These are phyloP conservation scores for Brenthis ino DNA, from an alignment of 2,888 invertebrate species.

Conservation along the genomic window DNA sequence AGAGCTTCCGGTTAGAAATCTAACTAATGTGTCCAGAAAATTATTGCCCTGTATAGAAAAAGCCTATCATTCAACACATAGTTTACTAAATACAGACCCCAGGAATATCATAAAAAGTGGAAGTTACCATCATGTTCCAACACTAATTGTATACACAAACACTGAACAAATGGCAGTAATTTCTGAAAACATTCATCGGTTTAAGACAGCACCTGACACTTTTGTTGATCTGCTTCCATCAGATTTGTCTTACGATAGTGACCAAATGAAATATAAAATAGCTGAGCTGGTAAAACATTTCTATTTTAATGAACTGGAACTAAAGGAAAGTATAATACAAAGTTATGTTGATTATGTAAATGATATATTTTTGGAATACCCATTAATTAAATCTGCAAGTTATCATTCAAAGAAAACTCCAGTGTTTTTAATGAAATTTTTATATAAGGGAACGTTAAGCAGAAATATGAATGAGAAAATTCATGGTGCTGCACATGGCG, in stretches of 20 bases:
- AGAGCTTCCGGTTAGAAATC: constrained; percentile 42
- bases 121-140: constrained; percentile 56
- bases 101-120: constrained; percentile 51
- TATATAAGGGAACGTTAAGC: constrained; percentile 33
- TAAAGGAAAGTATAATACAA: constrained; percentile 40
- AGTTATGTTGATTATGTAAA: constrained; percentile 60
- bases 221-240: constrained; percentile 62
- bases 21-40: constrained; percentile 47
- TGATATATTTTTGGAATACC: constrained; percentile 63
- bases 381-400: constrained; percentile 58
- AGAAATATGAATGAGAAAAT: constrained; percentile 19
- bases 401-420: constrained; percentile 57
- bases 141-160: constrained; percentile 57
- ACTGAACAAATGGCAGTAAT: constrained; percentile 49
- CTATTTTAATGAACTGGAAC: constrained; percentile 55
- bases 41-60: constrained; percentile 65
- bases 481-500: constrained; percentile 41
- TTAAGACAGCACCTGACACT: constrained; percentile 48
- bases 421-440: constrained; percentile 63
- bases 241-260: constrained; percentile 58
- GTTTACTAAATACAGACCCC: constrained; percentile 60
- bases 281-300: constrained; percentile 60
- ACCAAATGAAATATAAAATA: constrained; percentile 49
- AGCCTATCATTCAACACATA: constrained; percentile 42
- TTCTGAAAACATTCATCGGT: constrained; percentile 45